Conservation (phyloP, 2,797 vertebrate species). For the Euphonia xanthogaster region DNA sequence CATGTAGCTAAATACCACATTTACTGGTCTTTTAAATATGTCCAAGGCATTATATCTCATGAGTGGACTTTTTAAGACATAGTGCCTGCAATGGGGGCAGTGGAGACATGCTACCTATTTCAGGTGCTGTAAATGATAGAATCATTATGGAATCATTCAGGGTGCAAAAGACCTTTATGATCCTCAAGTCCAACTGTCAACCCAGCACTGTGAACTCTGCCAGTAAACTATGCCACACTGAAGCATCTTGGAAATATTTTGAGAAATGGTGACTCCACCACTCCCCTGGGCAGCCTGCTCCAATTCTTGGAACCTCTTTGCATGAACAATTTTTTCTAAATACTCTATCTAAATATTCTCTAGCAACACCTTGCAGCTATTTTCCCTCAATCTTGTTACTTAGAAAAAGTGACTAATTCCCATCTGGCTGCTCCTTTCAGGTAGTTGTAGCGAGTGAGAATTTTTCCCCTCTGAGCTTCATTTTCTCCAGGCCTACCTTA, state of each 20-base stretch:
- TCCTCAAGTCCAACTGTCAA: not conserved
- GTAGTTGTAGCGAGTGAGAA: fast-evolving
- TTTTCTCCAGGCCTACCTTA: not conserved
- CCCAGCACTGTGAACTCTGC: not conserved
- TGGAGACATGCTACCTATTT: not conserved
- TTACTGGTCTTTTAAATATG: not conserved
- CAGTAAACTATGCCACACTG: not conserved
- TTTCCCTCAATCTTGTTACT: not conserved
- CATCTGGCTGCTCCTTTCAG: not conserved
- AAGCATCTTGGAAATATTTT: not conserved
- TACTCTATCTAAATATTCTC: not conserved
- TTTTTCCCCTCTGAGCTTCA: not conserved
- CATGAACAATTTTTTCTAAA: not conserved
- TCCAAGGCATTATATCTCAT: not conserved
- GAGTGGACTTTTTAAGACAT: not conserved
- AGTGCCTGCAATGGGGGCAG: not conserved
- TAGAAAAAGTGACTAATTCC: not conserved
- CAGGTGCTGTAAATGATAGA: not conserved
- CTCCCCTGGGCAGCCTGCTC: not conserved
- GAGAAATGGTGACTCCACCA: not conserved
- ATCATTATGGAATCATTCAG: not conserved
- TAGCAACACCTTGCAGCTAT: not conserved
- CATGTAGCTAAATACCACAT: not conserved
- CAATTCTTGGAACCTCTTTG: not conserved
- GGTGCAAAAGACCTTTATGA: not conserved